A percentile compares a stretch with the other conserved stretches of the same genome.
phyloP scores from a whole-genome alignment of 2,797 vertebrate genomes.

The Syndactyla subalaris region DNA sequence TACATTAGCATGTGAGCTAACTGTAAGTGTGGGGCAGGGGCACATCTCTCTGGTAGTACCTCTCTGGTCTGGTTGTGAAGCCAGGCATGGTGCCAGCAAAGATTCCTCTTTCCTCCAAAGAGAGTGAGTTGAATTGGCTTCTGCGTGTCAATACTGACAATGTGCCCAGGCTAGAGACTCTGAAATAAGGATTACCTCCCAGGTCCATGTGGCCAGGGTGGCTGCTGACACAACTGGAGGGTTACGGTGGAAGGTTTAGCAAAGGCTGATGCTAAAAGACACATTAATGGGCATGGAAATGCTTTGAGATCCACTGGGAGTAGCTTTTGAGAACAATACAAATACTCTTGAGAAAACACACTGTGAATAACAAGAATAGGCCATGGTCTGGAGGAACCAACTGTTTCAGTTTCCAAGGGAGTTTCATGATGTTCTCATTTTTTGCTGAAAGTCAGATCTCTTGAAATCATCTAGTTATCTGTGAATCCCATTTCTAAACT shows the following conservation, averaged over 20 bases:
- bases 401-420: background rate
- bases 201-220: background rate
- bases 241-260: background rate
- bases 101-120: background rate
- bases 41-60: background rate
- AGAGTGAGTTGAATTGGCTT: accelerated
- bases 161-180: background rate
- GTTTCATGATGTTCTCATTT: background rate
- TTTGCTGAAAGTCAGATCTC: background rate
- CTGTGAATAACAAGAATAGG: background rate
- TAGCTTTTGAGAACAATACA: background rate
- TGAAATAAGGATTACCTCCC: background rate
- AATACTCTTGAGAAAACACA: background rate
- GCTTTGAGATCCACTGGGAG: background rate
- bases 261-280: background rate
- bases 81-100: accelerated
- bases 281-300: background rate
- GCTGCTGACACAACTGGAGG: background rate
- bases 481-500: background rate
- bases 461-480: background rate
- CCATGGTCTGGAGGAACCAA: background rate
- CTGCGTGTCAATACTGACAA: background rate
- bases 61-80: background rate
- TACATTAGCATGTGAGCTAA: background rate
- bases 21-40: background rate